A percentile compares a stretch with the other conserved stretches of the same genome.
phyloP scores from a whole-genome alignment of 2,888 invertebrate species.

The Oxytorus armatus region DNA sequence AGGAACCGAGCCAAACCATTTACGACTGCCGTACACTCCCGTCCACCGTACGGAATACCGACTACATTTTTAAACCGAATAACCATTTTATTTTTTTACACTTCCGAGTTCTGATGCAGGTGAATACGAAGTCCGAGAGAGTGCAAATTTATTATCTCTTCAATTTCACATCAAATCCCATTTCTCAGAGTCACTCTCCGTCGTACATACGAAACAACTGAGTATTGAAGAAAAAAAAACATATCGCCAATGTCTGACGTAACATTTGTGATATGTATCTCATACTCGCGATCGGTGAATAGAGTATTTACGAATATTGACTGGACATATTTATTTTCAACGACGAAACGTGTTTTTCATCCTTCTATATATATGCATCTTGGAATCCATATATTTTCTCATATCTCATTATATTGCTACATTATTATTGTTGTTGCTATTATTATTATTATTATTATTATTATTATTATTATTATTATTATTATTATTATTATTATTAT shows the following conservation, averaged over 20 bases:
- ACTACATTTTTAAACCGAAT: slow-evolving; percentile 11
- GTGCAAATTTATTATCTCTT: not conserved
- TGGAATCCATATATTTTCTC: too few relatives aligned
- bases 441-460: too few relatives aligned
- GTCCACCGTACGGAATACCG: not conserved
- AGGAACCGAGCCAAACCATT: slow-evolving; percentile 60
- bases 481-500: too few relatives aligned
- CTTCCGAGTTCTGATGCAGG: not conserved
- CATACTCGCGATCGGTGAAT: not conserved
- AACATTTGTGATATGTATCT: not conserved
- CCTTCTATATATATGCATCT: not conserved
- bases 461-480: too few relatives aligned
- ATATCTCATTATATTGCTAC: too few relatives aligned
- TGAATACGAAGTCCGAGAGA: not conserved
- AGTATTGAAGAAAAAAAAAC: too few relatives aligned
- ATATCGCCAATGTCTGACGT: too few relatives aligned
- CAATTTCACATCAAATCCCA: not conserved
- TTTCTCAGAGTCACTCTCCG: not conserved
- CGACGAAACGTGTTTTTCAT: not conserved
- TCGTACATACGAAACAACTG: too few relatives aligned
- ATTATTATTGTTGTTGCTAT: too few relatives aligned
- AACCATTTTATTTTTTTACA: not conserved
- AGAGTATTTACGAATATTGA: not conserved
- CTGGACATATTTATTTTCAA: not conserved
- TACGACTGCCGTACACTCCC: slow-evolving; percentile 59